Base-by-base conservation (phyloP, 1,140 invertebrate genomes). In the Bursaphelenchus mucronatus region DNA sequence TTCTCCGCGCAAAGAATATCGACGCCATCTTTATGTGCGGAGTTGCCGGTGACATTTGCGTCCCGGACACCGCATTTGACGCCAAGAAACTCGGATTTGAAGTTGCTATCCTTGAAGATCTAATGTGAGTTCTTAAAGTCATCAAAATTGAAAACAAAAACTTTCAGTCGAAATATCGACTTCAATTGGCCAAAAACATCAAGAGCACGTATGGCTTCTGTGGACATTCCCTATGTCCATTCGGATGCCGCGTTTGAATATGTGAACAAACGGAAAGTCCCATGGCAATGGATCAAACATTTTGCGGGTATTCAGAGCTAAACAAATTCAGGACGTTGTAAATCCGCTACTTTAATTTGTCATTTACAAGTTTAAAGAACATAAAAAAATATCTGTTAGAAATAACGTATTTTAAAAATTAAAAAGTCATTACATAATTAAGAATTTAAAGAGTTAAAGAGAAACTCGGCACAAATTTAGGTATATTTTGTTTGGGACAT, bases 21-120 rank as follows among this genome's bases (percentile, higher is more conserved):
- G 93, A 92, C 7, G 92, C 95, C 82, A 89, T 96, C 63, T 95
- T 91, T 81, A 88, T 95, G 9, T 95, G 92, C 82, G 94, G 94
- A 0, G 83, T 97, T 49, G 94, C 94, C 0, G 92, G 92, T 76
- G 94, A 97, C 82, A 89, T 96, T 52, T 97, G 94, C 82, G 94
- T 97, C 13, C 55, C 64, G 8, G 68, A 62, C 10, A 82, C 82
- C 11, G 70, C 79, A 8, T 30, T 66, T 10, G 81, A 83, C 59
- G 70, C 71, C 90, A 90, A 87, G 83, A 84, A 86, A 80, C 70
- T 76, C 17, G 70, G 70, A 53, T 76, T 75, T 58, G 55, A 70
- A 17, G 71, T 71, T 44, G 70, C 73, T 11, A 59, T 75, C 10
- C 56, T 75, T 13, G 21, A 13, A 8, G 73, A 75, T 30, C 30